Evolutionary conservation across 1,140 invertebrate species (phyloP).

Genomic region (Papilio polyxenes): DNA sequence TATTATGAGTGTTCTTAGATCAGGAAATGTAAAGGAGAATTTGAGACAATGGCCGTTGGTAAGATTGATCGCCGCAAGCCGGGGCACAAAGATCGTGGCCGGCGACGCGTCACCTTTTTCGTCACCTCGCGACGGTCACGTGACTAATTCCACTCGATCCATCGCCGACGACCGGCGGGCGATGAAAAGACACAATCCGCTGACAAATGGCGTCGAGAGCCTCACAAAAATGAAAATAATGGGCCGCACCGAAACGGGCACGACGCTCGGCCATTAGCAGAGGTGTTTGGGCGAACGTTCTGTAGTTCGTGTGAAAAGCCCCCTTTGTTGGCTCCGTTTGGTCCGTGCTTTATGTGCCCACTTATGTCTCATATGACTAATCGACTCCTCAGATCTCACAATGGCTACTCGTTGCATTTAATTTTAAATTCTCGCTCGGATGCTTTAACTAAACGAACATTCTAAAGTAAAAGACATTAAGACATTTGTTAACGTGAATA

Average conservation of each 20-base stretch:
- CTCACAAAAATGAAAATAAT: constrained; percentile 80
- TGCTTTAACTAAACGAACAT: constrained; percentile 42
- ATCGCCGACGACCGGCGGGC: constrained; percentile 71
- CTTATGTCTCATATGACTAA: constrained; percentile 78
- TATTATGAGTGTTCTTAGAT: constrained; percentile 32
- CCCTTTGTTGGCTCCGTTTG: constrained; percentile 77
- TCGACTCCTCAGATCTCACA: constrained; percentile 65
- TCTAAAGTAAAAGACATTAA: constrained; percentile 28
- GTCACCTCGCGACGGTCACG: constrained; percentile 75
- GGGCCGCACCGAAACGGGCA: constrained; percentile 73
- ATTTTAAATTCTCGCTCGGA: constrained; percentile 55
- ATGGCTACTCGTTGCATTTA: constrained; percentile 67
- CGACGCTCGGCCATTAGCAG: constrained; percentile 74
- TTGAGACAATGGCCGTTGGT: constrained; percentile 61
- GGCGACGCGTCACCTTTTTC: constrained; percentile 77
- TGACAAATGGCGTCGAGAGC: constrained; percentile 78
- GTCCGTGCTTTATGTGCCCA: constrained; percentile 73
- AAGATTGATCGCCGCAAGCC: constrained; percentile 75
- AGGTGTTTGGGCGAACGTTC: constrained; percentile 78
- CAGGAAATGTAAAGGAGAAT: constrained; percentile 57
- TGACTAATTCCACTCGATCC: constrained; percentile 79
- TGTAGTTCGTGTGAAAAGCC: constrained; percentile 76
- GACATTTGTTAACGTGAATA: constrained; percentile 31
- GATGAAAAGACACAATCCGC: constrained; percentile 77
- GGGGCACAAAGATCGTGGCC: constrained; percentile 86